Conservation (phyloP, 2,797 vertebrate genomes). For the Pogoniulus pusillus region DNA sequence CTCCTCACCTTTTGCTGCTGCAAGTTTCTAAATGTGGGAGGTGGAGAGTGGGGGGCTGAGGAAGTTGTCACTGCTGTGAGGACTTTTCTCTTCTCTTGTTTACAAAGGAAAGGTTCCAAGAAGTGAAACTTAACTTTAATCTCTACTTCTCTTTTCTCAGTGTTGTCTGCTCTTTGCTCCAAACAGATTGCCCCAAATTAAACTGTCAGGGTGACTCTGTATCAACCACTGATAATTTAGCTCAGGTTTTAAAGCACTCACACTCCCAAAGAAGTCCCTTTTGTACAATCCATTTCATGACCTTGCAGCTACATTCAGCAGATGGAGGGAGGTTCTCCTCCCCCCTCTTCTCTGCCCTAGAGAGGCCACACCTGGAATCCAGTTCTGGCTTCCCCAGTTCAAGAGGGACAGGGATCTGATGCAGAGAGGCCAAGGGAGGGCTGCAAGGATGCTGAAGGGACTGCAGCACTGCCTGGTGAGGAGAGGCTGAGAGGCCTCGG, state of each 20-base stretch:
- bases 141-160: neutral
- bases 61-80: neutral
- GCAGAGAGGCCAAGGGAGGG: no score
- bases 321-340: no score
- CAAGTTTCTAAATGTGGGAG: neutral
- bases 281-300: neutral
- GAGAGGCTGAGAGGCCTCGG: no score
- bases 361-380: no score
- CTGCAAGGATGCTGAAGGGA: no score
- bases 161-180: neutral
- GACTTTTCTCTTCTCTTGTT: neutral
- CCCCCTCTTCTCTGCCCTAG: no score
- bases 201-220: neutral
- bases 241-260: neutral
- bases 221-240: neutral
- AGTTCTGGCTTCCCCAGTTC: no score
- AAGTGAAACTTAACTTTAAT: neutral
- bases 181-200: neutral
- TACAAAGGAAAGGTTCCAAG: neutral
- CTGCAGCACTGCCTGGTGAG: no score
- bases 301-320: neutral
- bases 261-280: neutral
- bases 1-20: neutral
- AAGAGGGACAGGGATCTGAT: no score
- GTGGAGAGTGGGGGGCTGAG: accelerated